Base-by-base conservation (phyloP, 2,113 vertebrate genomes). In the Semicossyphus pulcher region DNA sequence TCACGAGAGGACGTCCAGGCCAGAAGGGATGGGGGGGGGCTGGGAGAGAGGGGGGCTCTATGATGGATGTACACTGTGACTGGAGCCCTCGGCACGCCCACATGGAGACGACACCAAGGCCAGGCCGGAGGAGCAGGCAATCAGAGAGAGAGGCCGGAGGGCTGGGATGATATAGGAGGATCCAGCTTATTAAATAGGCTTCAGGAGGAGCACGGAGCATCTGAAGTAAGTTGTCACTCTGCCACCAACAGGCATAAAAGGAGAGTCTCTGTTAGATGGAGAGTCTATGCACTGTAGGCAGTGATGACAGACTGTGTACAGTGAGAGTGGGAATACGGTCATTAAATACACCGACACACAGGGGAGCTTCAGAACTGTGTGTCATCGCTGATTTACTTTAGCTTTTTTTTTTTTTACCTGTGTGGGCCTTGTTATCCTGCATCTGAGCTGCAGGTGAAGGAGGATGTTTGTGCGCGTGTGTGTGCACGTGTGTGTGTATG, bases 181-280 rank as follows among this genome's bases (percentile, higher is more conserved):
- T 86, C 80, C 88, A 86, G 81, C 78, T 86, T 91, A 91, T 93
- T 93, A 91, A 91, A 91, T 85, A 84, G 88, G 87, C 87, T 86
- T 89, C 85, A 86, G 89, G 86, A 91, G 83, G 62, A 76, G 81
- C 80, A 76, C 25, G 63, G 76, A 86, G 84, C 76, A 82, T 90
- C 84, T 82, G 85, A 84, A 88, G 84, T 89, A 87, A 91, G 88
- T 84, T 87, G 89, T 90, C 86, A 87, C 77, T 80, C 82, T 72
- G 83, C 80, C 85, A 89, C 88, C 85, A 81, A 84, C 68, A 80
- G 84, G 81, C 85, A 85, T 85, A 61, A 86, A 85, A 90, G 72
- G 56, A 80, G 64, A 80, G 67, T 20, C 56, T 59, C 72, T 28
- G 79, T 80, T 77, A 49, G 75, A 88, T 76, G 44, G 83, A 78